Evolutionary conservation across 2,113 vertebrate genomes (phyloP).

Genomic region (Cygnus buccinator): DNA sequence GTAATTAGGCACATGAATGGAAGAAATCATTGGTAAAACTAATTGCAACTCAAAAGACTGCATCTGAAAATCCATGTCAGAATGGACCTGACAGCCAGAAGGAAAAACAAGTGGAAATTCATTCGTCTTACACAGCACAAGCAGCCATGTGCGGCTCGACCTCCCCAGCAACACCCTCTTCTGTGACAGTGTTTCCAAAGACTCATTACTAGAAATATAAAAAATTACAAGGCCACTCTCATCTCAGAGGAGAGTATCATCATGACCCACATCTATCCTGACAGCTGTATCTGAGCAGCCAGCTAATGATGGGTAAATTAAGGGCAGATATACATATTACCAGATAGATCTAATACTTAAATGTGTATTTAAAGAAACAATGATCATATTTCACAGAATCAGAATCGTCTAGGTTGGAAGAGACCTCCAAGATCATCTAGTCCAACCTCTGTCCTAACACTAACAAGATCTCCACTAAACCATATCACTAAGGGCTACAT

Average conservation of each 20-base stretch:
- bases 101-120: neutral
- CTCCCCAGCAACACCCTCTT: neutral
- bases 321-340: neutral
- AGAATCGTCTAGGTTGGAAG: no score
- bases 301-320: neutral
- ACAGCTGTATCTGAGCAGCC: neutral
- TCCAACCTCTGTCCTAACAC: no score
- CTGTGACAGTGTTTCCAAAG: neutral
- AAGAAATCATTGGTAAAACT: neutral
- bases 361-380: neutral
- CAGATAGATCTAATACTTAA: neutral
- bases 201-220: accelerated
- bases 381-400: neutral
- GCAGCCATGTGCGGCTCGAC: accelerated
- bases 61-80: neutral
- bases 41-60: neutral
- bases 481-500: no score
- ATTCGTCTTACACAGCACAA: neutral
- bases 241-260: neutral
- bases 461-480: no score
- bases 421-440: no score
- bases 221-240: neutral
- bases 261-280: neutral
- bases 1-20: neutral
- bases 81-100: accelerated